Conservation (phyloP, 2,113 vertebrate species). For the Lophotis ruficrista region DNA sequence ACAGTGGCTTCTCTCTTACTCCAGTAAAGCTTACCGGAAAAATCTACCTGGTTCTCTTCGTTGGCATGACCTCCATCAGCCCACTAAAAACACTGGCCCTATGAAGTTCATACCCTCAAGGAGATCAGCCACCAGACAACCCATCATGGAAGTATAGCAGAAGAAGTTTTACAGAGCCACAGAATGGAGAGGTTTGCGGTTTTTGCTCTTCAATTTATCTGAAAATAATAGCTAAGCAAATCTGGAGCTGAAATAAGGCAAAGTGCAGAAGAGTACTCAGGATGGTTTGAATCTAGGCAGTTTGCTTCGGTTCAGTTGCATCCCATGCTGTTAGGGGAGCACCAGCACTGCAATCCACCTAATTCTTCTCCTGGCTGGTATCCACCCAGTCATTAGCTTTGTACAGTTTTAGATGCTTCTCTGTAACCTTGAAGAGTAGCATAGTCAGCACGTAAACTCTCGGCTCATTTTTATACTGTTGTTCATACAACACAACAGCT, state of each 20-base stretch:
- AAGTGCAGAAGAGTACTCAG: background rate
- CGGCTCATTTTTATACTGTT: background rate
- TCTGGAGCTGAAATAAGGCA: background rate
- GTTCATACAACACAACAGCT: background rate
- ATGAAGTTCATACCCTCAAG: background rate
- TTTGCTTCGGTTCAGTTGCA: background rate
- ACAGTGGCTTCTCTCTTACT: background rate
- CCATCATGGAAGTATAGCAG: background rate
- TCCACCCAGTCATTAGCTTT: background rate
- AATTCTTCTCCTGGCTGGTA: background rate
- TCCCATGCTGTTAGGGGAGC: background rate
- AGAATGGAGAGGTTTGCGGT: rapidly evolving
- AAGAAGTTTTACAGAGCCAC: background rate
- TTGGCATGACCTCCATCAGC: background rate
- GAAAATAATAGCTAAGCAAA: background rate
- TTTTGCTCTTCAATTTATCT: background rate
- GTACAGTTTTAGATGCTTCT: background rate
- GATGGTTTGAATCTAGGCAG: background rate
- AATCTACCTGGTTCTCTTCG: background rate
- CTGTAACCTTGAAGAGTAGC: background rate
- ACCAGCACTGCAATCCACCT: background rate
- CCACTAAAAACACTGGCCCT: background rate
- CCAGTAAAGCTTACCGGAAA: background rate
- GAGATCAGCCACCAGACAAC: background rate
- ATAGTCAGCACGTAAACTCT: background rate